These are phyloP conservation scores for Mythimna vitellina DNA, from an alignment of 2,888 invertebrate genomes.

Conservation along the genomic window DNA sequence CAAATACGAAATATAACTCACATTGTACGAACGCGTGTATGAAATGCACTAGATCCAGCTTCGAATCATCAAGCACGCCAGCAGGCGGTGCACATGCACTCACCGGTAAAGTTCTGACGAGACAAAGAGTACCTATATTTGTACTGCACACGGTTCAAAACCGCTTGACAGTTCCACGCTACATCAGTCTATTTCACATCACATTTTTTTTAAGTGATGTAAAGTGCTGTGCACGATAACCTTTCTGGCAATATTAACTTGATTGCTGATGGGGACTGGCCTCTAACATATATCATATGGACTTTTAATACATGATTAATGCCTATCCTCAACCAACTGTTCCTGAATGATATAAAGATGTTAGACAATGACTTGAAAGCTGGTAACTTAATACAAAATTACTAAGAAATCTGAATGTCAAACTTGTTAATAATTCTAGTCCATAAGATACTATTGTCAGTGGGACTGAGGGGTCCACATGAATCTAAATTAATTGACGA, in stretches of 20 bases:
- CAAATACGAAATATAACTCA: constrained; percentile 49
- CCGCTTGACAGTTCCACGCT: constrained; percentile 23
- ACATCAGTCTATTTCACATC: background rate
- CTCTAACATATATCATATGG: constrained; percentile 11
- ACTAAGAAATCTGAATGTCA: background rate
- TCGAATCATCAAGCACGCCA: constrained; percentile 53
- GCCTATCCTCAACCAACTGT: too few relatives aligned
- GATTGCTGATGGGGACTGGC: background rate
- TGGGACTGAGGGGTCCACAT: background rate
- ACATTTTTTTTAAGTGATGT: constrained; percentile 6
- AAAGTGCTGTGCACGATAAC: background rate
- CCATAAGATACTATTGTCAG: background rate
- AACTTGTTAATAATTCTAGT: background rate
- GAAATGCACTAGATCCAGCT: constrained; percentile 55
- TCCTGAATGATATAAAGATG: too few relatives aligned
- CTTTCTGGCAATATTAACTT: constrained; percentile 12
- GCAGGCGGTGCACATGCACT: constrained; percentile 57
- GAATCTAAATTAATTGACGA: constrained; percentile 13
- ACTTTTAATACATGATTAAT: background rate
- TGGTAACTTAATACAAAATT: too few relatives aligned
- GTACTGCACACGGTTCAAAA: constrained; percentile 35
- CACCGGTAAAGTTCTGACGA: constrained; percentile 49
- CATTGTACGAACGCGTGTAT: constrained; percentile 51
- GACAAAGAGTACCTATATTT: constrained; percentile 51
- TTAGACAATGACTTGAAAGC: too few relatives aligned